Conservation (phyloP, 2,797 vertebrate species). For the Periophthalmus magnuspinnatus region DNA sequence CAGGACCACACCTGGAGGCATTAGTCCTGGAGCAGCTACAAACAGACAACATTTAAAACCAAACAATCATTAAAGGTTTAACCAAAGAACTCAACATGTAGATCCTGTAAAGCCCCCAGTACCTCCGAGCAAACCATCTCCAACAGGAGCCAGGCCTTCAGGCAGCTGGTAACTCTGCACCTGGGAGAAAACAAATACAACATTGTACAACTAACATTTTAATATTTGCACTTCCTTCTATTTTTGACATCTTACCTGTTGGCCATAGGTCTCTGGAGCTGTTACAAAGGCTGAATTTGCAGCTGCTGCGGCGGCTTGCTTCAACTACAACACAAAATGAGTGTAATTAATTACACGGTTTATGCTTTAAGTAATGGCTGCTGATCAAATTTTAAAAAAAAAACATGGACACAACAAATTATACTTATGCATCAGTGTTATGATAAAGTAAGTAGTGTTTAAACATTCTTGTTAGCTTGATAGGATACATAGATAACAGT, state of each 20-base stretch:
- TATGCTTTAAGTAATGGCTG: background rate
- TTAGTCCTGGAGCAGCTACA: conserved; percentile 72
- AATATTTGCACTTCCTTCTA: conserved; percentile 57
- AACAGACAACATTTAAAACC: conserved; percentile 5
- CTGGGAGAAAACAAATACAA: conserved; percentile 53
- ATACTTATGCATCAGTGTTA: too few relatives aligned
- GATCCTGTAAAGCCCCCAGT: conserved; percentile 7
- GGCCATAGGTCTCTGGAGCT: conserved; percentile 82
- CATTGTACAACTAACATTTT: background rate
- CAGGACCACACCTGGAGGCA: conserved; percentile 80
- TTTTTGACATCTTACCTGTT: conserved; percentile 53
- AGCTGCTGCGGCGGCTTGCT: conserved; percentile 72
- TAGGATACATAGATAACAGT: too few relatives aligned
- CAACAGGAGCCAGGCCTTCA: conserved; percentile 75
- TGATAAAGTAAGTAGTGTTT: too few relatives aligned
- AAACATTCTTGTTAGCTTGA: too few relatives aligned
- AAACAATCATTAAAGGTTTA: conserved; percentile 1
- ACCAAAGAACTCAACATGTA: background rate
- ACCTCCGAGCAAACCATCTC: conserved; percentile 77
- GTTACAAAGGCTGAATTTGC: conserved; percentile 80
- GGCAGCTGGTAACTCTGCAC: conserved; percentile 82
- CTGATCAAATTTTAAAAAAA: background rate
- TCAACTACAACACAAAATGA: conserved; percentile 68
- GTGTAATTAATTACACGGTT: too few relatives aligned
- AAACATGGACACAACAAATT: too few relatives aligned